phyloP scores from a whole-genome alignment of 1,140 invertebrate genomes.

The Aporrectodea caliginosa region DNA sequence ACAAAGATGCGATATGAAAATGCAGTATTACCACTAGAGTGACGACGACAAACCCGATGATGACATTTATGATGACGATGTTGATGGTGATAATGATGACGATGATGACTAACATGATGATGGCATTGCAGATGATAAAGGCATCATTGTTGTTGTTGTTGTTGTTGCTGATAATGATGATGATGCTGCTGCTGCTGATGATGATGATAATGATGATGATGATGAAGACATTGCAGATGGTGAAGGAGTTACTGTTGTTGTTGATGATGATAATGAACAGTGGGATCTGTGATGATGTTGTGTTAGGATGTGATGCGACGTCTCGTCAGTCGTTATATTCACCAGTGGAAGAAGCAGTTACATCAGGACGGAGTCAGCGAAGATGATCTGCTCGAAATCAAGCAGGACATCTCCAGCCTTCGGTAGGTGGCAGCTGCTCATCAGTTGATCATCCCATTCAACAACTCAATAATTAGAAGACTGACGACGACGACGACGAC shows the following conservation, averaged over 20 bases:
- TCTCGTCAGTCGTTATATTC: constrained; percentile 59
- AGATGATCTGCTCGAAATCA: constrained; percentile 63
- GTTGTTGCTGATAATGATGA: background rate
- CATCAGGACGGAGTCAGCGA: constrained; percentile 62
- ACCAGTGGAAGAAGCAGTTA: constrained; percentile 60
- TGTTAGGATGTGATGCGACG: constrained; percentile 61
- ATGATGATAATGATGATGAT: background rate
- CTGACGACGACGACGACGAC: no score
- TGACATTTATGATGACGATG: background rate
- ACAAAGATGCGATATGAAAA: no score
- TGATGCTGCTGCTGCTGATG: background rate
- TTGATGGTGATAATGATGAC: background rate
- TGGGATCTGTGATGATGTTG: no score
- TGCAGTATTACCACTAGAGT: no score
- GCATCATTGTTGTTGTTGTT: background rate
- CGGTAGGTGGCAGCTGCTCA: no score
- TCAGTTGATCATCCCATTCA: no score
- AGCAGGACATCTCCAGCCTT: constrained; percentile 63
- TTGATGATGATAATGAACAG: background rate
- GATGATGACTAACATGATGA: background rate
- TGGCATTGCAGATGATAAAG: background rate
- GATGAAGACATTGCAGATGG: background rate
- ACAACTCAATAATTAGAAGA: no score
- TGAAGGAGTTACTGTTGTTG: background rate
- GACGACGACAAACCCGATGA: background rate